Evolutionary conservation across 2,797 vertebrate species (phyloP).

Genomic region (Epinephelus coioides): DNA sequence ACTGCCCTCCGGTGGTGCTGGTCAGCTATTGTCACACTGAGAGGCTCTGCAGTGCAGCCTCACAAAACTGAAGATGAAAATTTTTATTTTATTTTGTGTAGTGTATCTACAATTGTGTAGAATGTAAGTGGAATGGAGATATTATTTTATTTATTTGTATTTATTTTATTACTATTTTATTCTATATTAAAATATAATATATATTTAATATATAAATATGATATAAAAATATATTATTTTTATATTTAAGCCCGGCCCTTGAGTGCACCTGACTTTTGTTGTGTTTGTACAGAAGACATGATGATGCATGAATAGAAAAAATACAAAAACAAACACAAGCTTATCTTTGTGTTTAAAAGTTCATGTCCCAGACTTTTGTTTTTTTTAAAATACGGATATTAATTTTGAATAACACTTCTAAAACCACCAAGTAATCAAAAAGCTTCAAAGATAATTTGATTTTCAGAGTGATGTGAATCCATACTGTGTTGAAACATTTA

Average conservation of each 20-base stretch:
- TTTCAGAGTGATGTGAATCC: background rate
- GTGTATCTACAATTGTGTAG: too few relatives aligned
- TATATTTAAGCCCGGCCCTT: too few relatives aligned
- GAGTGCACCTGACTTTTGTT: too few relatives aligned
- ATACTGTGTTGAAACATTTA: background rate
- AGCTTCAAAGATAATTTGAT: background rate
- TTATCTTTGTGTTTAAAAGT: background rate
- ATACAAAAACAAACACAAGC: background rate
- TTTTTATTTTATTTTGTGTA: too few relatives aligned
- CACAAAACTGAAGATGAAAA: background rate
- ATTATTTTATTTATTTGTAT: too few relatives aligned
- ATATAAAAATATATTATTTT: too few relatives aligned
- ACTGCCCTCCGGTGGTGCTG: slow-evolving; percentile 65
- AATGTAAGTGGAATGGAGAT: too few relatives aligned
- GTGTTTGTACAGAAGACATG: too few relatives aligned
- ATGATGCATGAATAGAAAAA: too few relatives aligned
- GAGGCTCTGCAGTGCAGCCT: background rate
- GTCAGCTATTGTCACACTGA: background rate
- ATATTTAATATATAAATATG: too few relatives aligned
- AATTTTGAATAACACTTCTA: background rate
- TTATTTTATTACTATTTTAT: too few relatives aligned
- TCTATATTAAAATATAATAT: too few relatives aligned
- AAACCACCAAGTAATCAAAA: background rate
- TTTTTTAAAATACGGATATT: background rate
- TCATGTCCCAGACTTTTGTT: background rate